Evolutionary conservation across 2,797 vertebrate genomes (phyloP), one percentile per base, ranked within the genome.

Genomic region (Huso huso): DNA sequence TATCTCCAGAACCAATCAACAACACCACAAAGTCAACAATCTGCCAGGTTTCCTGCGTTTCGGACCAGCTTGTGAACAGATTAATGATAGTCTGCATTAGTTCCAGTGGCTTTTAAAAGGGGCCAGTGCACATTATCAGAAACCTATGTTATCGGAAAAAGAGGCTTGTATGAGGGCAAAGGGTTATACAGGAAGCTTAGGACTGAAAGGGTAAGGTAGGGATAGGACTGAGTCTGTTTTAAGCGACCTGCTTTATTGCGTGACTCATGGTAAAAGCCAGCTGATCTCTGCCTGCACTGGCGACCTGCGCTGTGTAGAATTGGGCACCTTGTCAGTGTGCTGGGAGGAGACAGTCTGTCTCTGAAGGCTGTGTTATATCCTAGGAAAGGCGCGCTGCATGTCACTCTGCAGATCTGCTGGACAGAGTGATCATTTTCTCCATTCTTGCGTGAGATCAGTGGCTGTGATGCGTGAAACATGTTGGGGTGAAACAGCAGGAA

Each of bases 11-110:
- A 73, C 68, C 61, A 65, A 59, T 59, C 60, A 57, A 64, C 51
- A 10, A 67, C 73, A 73, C 72, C 72, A 70, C 67, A 1, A 72
- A 62, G 66, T 71, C 69, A 73, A 77, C 63, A 76, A 74, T 79
- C 74, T 76, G 68, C 66, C 53, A 62, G 48, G 57, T 37, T 62
- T 55, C 72, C 78, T 71, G 73, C 71, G 58, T 69, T 66, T 62
- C 72, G 2, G 23, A 71, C 64, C 70, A 63, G 73, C 79, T 77
- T 74, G 78, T 62, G 76, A 84, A 87, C 84, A 86, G 85, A 83
- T 84, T 86, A 83, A 85, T 81, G 75, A 64, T 75, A 69, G 48
- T 71, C 52, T 69, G 65, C 79, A 83, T 84, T 85, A 81, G 82
- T 87, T 84, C 82, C 81, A 84, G 78, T 80, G 76, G 76, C 23